Evolutionary conservation across 1,140 invertebrate genomes (phyloP).

Genomic region (Araneus ventricosus): DNA sequence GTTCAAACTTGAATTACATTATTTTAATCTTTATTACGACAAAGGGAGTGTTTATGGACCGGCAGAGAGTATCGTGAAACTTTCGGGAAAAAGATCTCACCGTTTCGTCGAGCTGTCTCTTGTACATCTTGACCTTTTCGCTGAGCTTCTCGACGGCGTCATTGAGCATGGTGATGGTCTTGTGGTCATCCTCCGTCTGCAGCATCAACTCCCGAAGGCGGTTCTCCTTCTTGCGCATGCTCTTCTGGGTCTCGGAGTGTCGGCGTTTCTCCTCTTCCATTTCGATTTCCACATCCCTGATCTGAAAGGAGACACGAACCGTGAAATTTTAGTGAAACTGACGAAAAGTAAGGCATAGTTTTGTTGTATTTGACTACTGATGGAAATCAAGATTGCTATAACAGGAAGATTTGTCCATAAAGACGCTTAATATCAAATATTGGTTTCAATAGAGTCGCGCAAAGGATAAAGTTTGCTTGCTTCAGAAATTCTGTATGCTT

Average conservation of each 20-base stretch:
- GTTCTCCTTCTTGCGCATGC: constrained; percentile 97
- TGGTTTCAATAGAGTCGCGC: too few species aligned
- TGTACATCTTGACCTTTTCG: constrained; percentile 95
- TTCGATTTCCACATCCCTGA: constrained; percentile 95
- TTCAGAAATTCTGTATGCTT: too few species aligned
- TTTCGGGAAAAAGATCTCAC: constrained; percentile 79
- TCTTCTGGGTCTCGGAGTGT: constrained; percentile 97
- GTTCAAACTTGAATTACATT: too few species aligned
- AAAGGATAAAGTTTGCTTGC: too few species aligned
- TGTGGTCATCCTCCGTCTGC: constrained; percentile 95
- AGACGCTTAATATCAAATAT: too few species aligned
- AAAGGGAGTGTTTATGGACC: too few species aligned
- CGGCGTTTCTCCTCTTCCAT: constrained; percentile 97
- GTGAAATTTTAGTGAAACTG: too few species aligned
- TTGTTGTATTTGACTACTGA: too few species aligned
- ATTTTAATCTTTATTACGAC: too few species aligned
- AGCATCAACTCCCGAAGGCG: constrained; percentile 95
- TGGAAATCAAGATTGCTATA: too few species aligned
- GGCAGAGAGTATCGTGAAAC: too few species aligned
- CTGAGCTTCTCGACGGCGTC: constrained; percentile 92
- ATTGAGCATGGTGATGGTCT: constrained; percentile 93
- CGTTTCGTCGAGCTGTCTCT: constrained; percentile 95
- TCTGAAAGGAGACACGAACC: constrained; percentile 77
- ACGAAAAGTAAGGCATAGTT: neutral
- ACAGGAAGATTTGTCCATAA: too few species aligned